A percentile compares a stretch with the other conserved stretches of the same genome.
These are phyloP conservation scores for Colletes latitarsis DNA, from an alignment of 1,140 invertebrate species.

Conservation along the genomic window DNA sequence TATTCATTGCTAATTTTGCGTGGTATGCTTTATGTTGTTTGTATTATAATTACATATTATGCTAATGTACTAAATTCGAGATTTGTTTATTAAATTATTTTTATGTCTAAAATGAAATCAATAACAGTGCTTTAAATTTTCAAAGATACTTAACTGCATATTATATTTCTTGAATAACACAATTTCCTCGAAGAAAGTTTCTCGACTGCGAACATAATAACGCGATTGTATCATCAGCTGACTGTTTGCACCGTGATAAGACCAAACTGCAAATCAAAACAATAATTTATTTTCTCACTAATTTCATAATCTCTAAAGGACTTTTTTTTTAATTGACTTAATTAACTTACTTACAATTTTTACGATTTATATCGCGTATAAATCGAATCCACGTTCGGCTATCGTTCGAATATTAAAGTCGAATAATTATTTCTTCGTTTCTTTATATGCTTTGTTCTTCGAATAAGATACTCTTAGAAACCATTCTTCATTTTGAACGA, in stretches of 20 bases:
- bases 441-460: not conserved
- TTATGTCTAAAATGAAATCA: not conserved
- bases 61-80: not conserved
- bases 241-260: not conserved
- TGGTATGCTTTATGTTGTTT: not conserved
- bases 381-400: not conserved
- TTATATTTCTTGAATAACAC: not conserved
- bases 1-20: not conserved
- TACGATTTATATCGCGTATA: not conserved
- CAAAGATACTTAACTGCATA: not conserved
- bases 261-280: not conserved
- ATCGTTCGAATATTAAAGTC: not conserved
- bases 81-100: not conserved
- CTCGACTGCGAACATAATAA: not conserved
- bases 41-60: not conserved
- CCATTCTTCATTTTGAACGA: not conserved
- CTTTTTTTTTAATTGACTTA: too few species aligned
- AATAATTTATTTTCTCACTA: not conserved
- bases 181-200: not conserved
- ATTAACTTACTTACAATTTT: too few species aligned
- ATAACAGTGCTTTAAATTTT: not conserved
- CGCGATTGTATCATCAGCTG: not conserved
- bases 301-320: not conserved
- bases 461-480: not conserved
- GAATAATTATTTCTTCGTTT: not conserved